Evolutionary conservation across 2,888 invertebrate species (phyloP), one percentile per base, ranked within the genome.

Genomic region (Acronicta leporina): DNA sequence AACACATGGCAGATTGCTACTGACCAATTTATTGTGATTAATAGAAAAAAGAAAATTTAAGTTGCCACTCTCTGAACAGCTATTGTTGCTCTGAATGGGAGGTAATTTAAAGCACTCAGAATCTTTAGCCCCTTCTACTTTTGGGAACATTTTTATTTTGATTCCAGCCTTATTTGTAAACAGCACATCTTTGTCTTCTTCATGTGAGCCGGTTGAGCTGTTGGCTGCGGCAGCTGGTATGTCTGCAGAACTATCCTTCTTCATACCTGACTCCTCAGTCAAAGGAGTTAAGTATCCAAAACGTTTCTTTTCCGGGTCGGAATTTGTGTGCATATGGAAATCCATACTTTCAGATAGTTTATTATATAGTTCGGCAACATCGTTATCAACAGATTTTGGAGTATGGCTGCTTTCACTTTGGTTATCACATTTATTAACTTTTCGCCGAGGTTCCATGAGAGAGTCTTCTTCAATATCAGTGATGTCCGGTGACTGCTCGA

Each of bases 391-490:
- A 7, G 89, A 90, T 58, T 83, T 85, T 1, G 87, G 83, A 5
- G 87, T 75, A 35, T 79, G 83, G 64, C 83, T 86, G 0, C 66
- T 71, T n/a, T 87, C 87, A 55, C 85, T 87, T 10, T 64, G 57
- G 35, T 71, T 72, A 10, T 79, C 79, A 38, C 14, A 61, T 33
- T 73, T 53, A 41, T 67, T 71, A 5, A 5, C 50, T 30, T 79
- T 75, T 45, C 53, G 68, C n/a, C 38, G 52, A 5, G 60, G 43
- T 72, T 85, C 87, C 72, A 85, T 85, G n/a, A 93, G 80, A 1
- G 93, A 94, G 68, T 93, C 93, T 64, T 88, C 89, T 54, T 92
- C 93, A 2, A 92, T 79, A 59, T 77, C 77, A 14, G 72, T 74
- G 14, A 10, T 53, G 11, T 92, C 90, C 3, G 87, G 83, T 56